Percentiles rank a stretch among this genome's conserved stretches.
Evolutionary conservation across 1,140 invertebrate species (phyloP).

Genomic region (Lepidurus apus): DNA sequence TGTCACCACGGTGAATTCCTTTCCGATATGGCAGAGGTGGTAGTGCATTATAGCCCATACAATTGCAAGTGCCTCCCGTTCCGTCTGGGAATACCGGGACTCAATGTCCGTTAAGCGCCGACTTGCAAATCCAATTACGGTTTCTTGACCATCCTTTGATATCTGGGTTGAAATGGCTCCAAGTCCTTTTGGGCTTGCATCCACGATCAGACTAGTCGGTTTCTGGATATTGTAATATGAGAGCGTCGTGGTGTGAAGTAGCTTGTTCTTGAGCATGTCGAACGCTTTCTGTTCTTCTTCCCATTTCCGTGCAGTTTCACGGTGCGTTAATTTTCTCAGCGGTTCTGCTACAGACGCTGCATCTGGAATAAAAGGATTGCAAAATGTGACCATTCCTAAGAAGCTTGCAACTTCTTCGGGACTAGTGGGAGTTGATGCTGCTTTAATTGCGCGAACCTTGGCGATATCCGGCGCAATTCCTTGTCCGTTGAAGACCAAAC

Average conservation of each 20-base stretch:
- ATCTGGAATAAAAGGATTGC: constrained; percentile 43
- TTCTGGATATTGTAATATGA: constrained; percentile 41
- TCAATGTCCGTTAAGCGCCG: constrained; percentile 43
- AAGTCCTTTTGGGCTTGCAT: constrained; percentile 44
- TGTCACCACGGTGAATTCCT: constrained; percentile 41
- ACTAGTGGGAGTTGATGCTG: constrained; percentile 36
- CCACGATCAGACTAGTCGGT: constrained; percentile 41
- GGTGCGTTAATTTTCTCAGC: constrained; percentile 37
- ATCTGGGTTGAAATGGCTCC: constrained; percentile 47
- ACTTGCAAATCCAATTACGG: constrained; percentile 45
- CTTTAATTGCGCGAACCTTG: constrained; percentile 38
- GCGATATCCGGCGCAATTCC: constrained; percentile 36
- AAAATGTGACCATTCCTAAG: constrained; percentile 43
- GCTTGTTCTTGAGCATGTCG: constrained; percentile 34
- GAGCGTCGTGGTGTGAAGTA: constrained; percentile 35
- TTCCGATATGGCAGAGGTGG: constrained; percentile 42
- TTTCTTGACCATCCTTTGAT: constrained; percentile 42
- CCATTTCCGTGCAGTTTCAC: constrained; percentile 37
- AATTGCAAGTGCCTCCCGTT: constrained; percentile 44
- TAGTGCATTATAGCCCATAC: constrained; percentile 42
- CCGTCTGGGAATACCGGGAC: constrained; percentile 45
- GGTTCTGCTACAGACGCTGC: constrained; percentile 40
- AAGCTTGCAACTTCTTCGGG: constrained; percentile 37
- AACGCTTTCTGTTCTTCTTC: constrained; percentile 35
- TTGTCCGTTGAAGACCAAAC: constrained; percentile 35